phyloP scores from a whole-genome alignment of 2,888 invertebrate species.

The Capitulum mitella region DNA sequence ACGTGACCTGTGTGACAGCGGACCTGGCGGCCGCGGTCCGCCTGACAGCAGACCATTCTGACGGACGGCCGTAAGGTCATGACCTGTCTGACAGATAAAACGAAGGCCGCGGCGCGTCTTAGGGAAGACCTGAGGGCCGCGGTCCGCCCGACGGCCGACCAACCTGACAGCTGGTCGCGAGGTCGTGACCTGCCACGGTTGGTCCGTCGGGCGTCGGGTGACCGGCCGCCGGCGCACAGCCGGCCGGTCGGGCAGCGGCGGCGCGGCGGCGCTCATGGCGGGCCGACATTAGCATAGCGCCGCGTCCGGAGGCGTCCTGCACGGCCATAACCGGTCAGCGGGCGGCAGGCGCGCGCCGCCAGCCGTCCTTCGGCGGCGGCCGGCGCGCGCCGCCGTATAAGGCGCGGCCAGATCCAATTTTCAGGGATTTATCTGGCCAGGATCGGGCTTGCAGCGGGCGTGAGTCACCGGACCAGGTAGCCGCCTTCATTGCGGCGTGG shows the following conservation, averaged over 20 bases:
- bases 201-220: no score
- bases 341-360: neutral
- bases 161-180: no score
- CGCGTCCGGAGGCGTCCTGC: neutral
- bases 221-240: neutral
- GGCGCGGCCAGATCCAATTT: slow-evolving; percentile 21
- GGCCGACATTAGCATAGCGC: neutral
- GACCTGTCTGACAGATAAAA: no score
- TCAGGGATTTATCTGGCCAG: slow-evolving; percentile 1
- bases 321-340: slow-evolving; percentile 14
- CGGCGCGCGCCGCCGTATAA: slow-evolving; percentile 6
- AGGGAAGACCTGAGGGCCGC: no score
- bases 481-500: neutral
- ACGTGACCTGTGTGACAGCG: no score
- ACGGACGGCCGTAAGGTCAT: no score
- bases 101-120: no score
- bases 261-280: neutral
- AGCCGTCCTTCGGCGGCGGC: neutral
- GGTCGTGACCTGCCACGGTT: no score
- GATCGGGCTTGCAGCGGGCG: neutral
- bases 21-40: no score
- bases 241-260: neutral
- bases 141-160: no score
- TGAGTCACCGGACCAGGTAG: slow-evolving; percentile 14
- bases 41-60: no score